Evolutionary conservation across 2,797 vertebrate genomes (phyloP).

Genomic region (Alectoris magna): DNA sequence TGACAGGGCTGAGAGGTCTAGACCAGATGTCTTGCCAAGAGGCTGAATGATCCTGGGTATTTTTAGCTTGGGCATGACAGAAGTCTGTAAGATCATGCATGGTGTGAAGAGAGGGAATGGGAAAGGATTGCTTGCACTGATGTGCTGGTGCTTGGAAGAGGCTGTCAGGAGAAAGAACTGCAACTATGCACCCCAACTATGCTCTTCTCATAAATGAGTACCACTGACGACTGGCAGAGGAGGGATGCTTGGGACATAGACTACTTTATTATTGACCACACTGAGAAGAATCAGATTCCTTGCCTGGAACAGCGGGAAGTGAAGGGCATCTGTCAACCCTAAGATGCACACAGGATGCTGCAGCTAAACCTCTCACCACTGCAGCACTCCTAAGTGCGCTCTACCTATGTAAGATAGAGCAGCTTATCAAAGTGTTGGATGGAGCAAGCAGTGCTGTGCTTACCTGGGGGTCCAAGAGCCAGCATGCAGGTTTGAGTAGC

Average conservation of each 20-base stretch:
- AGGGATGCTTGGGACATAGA: too few relatives aligned
- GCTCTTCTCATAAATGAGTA: not conserved
- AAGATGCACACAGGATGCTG: not conserved
- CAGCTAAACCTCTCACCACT: not conserved
- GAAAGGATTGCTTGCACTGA: not conserved
- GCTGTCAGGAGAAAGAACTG: not conserved
- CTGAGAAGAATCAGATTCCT: not conserved
- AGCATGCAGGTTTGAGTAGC: not conserved
- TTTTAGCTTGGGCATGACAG: not conserved
- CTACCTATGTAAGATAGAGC: not conserved
- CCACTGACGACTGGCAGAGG: not conserved
- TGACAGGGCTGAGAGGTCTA: conserved; percentile 1
- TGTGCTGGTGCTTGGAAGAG: not conserved
- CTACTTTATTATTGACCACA: not conserved
- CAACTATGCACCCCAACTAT: too few relatives aligned
- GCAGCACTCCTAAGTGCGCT: fast-evolving
- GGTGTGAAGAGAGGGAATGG: not conserved
- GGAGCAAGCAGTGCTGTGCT: not conserved
- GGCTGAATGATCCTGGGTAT: not conserved
- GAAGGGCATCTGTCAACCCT: fast-evolving
- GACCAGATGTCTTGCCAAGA: not conserved
- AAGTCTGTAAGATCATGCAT: not conserved
- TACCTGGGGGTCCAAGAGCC: not conserved
- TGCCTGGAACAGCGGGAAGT: not conserved
- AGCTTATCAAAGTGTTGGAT: not conserved